Evolutionary conservation across 2,888 invertebrate genomes (phyloP).

Genomic region (Nymphalis c-album): DNA sequence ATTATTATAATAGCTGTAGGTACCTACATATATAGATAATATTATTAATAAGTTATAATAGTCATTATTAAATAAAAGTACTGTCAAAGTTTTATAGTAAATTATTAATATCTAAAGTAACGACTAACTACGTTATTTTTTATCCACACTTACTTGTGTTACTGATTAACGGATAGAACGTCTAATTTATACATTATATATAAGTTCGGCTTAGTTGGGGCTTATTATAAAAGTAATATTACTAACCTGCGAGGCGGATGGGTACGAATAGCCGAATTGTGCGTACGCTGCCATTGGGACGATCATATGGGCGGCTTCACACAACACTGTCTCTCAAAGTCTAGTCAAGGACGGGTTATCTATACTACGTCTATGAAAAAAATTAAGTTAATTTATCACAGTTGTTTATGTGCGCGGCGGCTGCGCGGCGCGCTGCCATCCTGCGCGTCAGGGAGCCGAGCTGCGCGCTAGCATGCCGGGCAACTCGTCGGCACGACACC

Average conservation of each 20-base stretch:
- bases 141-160: too few relatives aligned
- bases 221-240: background rate
- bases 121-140: too few relatives aligned
- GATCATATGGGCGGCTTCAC: slow-evolving; percentile 81
- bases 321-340: slow-evolving; percentile 79
- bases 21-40: too few relatives aligned
- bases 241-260: slow-evolving; percentile 95
- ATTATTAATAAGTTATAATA: too few relatives aligned
- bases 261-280: slow-evolving; percentile 95
- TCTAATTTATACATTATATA: too few relatives aligned
- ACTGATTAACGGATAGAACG: too few relatives aligned
- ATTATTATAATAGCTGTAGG: too few relatives aligned
- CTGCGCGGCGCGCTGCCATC: slow-evolving; percentile 76
- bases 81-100: too few relatives aligned
- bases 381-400: slow-evolving; percentile 73
- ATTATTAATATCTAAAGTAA: too few relatives aligned
- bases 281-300: slow-evolving; percentile 89
- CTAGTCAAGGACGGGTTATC: slow-evolving; percentile 63
- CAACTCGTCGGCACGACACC: slow-evolving; percentile 52
- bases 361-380: slow-evolving; percentile 51
- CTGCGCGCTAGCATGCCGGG: slow-evolving; percentile 70
- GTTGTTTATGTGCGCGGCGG: slow-evolving; percentile 73
- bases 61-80: too few relatives aligned
- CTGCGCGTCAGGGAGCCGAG: slow-evolving; percentile 69
- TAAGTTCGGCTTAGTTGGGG: too few relatives aligned